phyloP scores from a whole-genome alignment of 2,888 invertebrate species.

The Dyspetes luteomarginatus region DNA sequence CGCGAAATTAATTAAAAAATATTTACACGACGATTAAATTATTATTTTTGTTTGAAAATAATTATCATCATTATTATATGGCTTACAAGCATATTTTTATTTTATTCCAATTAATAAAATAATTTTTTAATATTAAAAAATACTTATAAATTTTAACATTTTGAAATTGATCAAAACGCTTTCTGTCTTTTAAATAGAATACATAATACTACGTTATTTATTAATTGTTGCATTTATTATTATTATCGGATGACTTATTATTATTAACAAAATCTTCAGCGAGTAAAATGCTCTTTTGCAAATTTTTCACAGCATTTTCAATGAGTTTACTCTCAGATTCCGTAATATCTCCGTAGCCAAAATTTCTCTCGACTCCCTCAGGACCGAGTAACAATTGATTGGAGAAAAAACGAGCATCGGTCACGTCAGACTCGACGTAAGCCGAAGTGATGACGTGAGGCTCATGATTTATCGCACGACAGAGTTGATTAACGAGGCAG shows the following conservation, averaged over 20 bases:
- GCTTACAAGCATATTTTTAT: too few species aligned
- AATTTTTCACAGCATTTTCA: constrained; percentile 27
- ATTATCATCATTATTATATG: too few species aligned
- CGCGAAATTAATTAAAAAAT: background rate
- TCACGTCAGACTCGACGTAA: constrained; percentile 58
- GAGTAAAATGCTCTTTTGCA: constrained; percentile 12
- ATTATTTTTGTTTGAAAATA: background rate
- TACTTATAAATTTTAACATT: background rate
- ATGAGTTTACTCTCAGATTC: constrained; percentile 44
- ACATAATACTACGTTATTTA: background rate
- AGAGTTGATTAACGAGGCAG: constrained; percentile 53
- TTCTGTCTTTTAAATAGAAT: too few species aligned
- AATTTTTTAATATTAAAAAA: background rate
- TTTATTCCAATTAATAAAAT: background rate
- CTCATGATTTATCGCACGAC: constrained; percentile 55
- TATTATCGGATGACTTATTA: background rate
- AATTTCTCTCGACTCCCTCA: constrained; percentile 44
- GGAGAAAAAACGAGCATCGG: constrained; percentile 46
- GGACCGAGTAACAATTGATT: constrained; percentile 53
- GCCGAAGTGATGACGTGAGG: constrained; percentile 58
- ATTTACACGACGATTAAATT: too few species aligned
- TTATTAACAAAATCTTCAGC: background rate
- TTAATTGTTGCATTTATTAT: background rate
- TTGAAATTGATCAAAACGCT: background rate
- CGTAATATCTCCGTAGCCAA: constrained; percentile 46